Conservation (phyloP, 1,140 invertebrate genomes). For the Eulimnadia texana region DNA sequence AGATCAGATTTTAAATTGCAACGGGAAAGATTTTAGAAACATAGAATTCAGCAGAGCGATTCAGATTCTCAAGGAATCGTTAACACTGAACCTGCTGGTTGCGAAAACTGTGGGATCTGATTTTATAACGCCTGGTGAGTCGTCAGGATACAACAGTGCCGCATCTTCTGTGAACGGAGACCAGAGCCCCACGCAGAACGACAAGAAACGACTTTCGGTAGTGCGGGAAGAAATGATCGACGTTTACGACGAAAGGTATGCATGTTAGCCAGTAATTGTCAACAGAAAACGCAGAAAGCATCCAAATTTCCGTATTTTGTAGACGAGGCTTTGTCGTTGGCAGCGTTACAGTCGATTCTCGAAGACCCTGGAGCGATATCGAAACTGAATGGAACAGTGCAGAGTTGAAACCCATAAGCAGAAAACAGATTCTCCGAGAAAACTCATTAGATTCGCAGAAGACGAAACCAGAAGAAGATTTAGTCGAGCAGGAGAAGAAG, state of each 20-base stretch:
- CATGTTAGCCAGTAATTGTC: neutral
- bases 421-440: neutral
- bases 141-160: constrained; percentile 62
- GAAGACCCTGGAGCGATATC: constrained; percentile 9
- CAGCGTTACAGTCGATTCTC: constrained; percentile 9
- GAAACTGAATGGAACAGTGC: constrained; percentile 14
- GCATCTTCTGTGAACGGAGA: constrained; percentile 59
- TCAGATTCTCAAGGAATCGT: constrained; percentile 53
- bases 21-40: constrained; percentile 59
- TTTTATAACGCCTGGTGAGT: constrained; percentile 53
- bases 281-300: neutral
- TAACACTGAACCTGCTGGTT: constrained; percentile 53
- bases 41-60: constrained; percentile 61
- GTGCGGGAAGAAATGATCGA: constrained; percentile 41
- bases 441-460: neutral
- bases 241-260: constrained; percentile 26
- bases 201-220: constrained; percentile 42
- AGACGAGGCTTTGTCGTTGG: constrained; percentile 13
- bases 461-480: constrained; percentile 4
- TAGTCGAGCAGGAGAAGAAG: constrained; percentile 23
- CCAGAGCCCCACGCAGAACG: constrained; percentile 23
- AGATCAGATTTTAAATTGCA: constrained; percentile 82
- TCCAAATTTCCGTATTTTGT: neutral
- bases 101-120: constrained; percentile 55
- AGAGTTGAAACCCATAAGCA: neutral